Evolutionary conservation across 2,797 vertebrate species (phyloP).

Genomic region (Moxostoma hubbsi): DNA sequence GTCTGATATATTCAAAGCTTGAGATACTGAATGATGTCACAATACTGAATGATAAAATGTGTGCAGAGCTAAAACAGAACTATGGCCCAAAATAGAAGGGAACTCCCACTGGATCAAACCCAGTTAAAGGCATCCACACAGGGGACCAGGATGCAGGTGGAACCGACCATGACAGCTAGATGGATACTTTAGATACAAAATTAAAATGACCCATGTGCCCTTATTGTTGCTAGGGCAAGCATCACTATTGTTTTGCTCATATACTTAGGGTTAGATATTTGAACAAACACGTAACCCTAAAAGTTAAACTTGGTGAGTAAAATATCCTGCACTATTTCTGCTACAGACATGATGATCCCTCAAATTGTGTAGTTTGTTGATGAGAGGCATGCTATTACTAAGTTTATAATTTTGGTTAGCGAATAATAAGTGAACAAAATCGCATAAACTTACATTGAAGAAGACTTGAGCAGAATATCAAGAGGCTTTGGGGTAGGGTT

Average conservation of each 20-base stretch:
- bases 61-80: constrained; percentile 51
- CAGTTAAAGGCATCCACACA: constrained; percentile 48
- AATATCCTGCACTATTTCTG: neutral
- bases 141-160: constrained; percentile 35
- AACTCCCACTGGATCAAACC: constrained; percentile 53
- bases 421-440: no score
- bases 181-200: neutral
- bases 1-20: neutral
- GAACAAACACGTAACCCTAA: no score
- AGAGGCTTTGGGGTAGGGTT: no score
- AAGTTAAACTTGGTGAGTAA: no score
- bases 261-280: neutral
- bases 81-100: constrained; percentile 46
- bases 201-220: neutral
- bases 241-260: neutral
- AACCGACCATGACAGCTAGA: neutral
- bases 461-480: no score
- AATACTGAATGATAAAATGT: constrained; percentile 24
- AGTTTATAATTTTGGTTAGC: no score
- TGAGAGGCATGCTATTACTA: no score
- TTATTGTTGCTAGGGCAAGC: neutral
- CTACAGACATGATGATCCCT: neutral
- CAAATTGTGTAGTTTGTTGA: no score
- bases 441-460: no score
- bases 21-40: neutral